A percentile compares a stretch with the other conserved stretches of the same genome.
Evolutionary conservation across 2,888 invertebrate species (phyloP).

Genomic region (Strigamia crassipes): DNA sequence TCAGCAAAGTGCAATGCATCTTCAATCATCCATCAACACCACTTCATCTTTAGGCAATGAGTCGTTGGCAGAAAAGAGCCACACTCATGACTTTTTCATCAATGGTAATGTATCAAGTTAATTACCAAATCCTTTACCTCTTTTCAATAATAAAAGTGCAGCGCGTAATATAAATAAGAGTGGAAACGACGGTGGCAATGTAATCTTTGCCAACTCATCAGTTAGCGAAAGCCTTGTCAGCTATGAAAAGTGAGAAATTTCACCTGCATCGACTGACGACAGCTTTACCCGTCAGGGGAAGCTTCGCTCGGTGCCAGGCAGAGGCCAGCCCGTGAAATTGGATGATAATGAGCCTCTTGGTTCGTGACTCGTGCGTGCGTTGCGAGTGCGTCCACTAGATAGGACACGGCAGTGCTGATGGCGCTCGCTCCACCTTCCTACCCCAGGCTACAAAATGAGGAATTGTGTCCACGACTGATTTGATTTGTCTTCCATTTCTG

Average conservation of each 20-base stretch:
- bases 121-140: background rate
- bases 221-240: conserved; percentile 12
- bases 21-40: background rate
- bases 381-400: conserved; percentile 32
- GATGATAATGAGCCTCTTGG: conserved; percentile 40
- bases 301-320: background rate
- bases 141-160: background rate
- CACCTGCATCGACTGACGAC: conserved; percentile 35
- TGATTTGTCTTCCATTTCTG: conserved; percentile 42
- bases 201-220: conserved; percentile 35
- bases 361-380: conserved; percentile 30
- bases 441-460: conserved; percentile 18
- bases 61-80: background rate
- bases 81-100: conserved; percentile 22
- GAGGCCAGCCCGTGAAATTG: conserved; percentile 26
- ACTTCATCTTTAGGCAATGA: conserved; percentile 30
- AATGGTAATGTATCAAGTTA: background rate
- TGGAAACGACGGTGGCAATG: background rate
- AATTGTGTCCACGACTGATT: conserved; percentile 32
- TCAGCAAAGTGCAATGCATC: background rate
- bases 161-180: background rate
- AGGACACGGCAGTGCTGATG: conserved; percentile 13
- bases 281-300: conserved; percentile 28
- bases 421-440: background rate
- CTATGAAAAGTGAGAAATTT: conserved; percentile 35